Evolutionary conservation across 1,140 invertebrate genomes (phyloP), one percentile per base, ranked within the genome.

Genomic region (Drosophila arizonae): DNA sequence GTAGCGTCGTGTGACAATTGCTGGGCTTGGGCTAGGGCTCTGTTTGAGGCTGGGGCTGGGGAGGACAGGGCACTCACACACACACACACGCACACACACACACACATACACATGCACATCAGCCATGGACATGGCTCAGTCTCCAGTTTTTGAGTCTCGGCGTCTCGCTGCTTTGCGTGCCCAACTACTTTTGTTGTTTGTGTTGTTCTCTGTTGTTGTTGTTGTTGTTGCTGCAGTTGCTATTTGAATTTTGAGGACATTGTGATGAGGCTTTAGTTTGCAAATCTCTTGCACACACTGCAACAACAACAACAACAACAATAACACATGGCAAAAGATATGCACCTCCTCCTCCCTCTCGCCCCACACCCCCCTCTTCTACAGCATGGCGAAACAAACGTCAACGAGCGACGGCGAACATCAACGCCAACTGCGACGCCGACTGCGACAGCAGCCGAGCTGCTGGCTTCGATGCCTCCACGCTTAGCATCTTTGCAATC

Each of bases 161-260:
- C 67, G 65, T 58, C 58, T 73, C 56, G 43, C 71, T 76, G 62
- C 56, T 62, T 74, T 77, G 76, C 79, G 80, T 76, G 77, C 61
- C 80, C 80, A 84, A 84, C 80, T 84, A 84, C 73, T 63, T 50
- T 45, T 74, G 75, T 65, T 77, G 75, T 78, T 84, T 66, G 28
- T 67, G 65, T 33, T 76, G 68, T 17, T 24, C 21, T 24, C 21
- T 63, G 48, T 4, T 76, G 78, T 54, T 82, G 74, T 11, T 64
- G 78, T 58, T 82, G 74, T 11, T 64, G 68, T 13, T 71, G 70
- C 48, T 61, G 63, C 65, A 45, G 71, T 87, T 87, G 84, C 79
- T 88, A 84, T 87, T 87, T 88, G 84, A 84, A 87, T 87, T 88
- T 88, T 88, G 84, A 88, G 84, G 84, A 88, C 84, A 88, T 88